A percentile compares a stretch with the other conserved stretches of the same genome.
These are phyloP conservation scores for Agonopterix subpropinquella DNA, from an alignment of 2,888 invertebrate species.

Conservation along the genomic window DNA sequence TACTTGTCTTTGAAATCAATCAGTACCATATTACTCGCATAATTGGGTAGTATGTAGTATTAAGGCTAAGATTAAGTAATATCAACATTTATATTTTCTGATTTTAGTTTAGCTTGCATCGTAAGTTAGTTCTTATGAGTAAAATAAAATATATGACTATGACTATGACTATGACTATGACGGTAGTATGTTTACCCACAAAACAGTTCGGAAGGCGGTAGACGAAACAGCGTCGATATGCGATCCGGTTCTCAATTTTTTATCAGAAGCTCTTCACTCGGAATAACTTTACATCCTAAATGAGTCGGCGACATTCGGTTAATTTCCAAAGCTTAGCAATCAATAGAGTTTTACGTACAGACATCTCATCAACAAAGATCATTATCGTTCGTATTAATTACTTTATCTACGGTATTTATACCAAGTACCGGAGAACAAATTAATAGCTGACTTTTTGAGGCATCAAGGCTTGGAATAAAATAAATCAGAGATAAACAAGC, in stretches of 20 bases:
- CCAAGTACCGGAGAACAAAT: conserved; percentile 58
- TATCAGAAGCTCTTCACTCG: neutral
- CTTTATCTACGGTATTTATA: conserved; percentile 62
- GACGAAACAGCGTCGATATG: neutral
- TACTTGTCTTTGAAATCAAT: too few relatives aligned
- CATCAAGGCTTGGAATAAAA: conserved; percentile 64
- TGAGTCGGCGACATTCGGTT: conserved; percentile 2
- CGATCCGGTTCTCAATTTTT: neutral
- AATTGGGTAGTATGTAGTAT: too few relatives aligned
- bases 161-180: too few relatives aligned
- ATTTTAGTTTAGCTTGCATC: too few relatives aligned
- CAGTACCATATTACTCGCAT: too few relatives aligned
- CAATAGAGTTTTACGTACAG: conserved; percentile 10
- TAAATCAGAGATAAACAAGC: conserved; percentile 72
- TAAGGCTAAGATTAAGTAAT: too few relatives aligned
- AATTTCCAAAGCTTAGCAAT: conserved; percentile 3
- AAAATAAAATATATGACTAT: too few relatives aligned
- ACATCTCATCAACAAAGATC: conserved; percentile 40
- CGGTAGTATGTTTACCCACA: too few relatives aligned
- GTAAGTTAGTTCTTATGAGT: too few relatives aligned
- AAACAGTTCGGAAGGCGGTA: conserved; percentile 5
- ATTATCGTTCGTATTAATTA: conserved; percentile 61
- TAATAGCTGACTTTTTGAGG: conserved; percentile 64
- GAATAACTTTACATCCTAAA: conserved; percentile 2
- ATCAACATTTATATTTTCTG: too few relatives aligned